Percentiles rank a stretch among this genome's conserved stretches.
Evolutionary conservation across 2,113 vertebrate species (phyloP).

Genomic region (Strix uralensis): DNA sequence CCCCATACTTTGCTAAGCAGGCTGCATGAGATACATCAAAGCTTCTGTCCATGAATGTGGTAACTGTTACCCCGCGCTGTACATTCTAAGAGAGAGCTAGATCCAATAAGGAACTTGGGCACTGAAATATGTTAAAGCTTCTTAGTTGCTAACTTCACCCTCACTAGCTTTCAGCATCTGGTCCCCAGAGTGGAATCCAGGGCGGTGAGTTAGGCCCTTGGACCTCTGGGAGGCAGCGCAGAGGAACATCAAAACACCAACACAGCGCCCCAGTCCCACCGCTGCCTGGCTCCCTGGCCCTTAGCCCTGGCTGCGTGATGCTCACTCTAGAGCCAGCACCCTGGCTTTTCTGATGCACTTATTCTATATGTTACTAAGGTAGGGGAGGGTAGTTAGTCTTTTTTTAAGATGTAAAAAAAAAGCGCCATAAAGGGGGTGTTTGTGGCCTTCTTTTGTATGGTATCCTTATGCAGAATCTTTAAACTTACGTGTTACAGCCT

Average conservation of each 20-base stretch:
- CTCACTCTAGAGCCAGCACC: not conserved
- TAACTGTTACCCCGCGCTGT: not conserved
- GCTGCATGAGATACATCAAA: constrained; percentile 29
- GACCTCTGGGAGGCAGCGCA: not conserved
- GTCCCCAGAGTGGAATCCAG: not conserved
- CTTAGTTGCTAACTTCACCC: not conserved
- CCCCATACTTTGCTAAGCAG: not conserved
- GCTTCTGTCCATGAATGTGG: not conserved
- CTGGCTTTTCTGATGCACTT: not conserved
- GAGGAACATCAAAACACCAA: not conserved
- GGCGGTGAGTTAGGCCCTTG: not conserved
- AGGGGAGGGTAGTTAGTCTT: not conserved
- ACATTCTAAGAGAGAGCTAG: not conserved
- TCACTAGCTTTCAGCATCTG: not conserved
- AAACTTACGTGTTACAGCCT: not conserved
- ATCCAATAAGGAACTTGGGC: not conserved
- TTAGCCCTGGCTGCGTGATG: fast-evolving
- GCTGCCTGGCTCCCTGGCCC: not conserved
- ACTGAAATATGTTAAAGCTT: not conserved
- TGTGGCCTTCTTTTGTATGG: not conserved
- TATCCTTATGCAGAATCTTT: not conserved
- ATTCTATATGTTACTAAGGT: not conserved
- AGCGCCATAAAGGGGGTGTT: not conserved
- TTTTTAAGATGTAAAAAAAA: not conserved
- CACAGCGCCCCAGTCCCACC: fast-evolving